phyloP scores from a whole-genome alignment of 2,888 invertebrate species.

The Agrypnus murinus region DNA sequence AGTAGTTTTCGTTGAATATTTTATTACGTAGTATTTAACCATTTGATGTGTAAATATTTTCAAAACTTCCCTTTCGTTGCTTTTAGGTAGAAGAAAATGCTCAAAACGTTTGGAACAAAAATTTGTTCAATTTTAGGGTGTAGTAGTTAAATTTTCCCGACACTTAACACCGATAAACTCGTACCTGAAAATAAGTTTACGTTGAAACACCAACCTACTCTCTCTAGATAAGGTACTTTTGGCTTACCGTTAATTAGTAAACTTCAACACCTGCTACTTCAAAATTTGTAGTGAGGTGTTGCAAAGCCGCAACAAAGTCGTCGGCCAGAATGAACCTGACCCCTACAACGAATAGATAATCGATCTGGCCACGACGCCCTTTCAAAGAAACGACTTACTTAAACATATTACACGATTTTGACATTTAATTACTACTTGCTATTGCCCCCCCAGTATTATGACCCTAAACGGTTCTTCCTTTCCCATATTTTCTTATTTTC shows the following conservation, averaged over 20 bases:
- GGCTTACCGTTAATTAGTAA: slow-evolving; percentile 29
- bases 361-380: slow-evolving; percentile 30
- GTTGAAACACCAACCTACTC: background rate
- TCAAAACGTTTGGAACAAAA: too few relatives aligned
- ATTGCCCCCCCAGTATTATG: too few relatives aligned
- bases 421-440: background rate
- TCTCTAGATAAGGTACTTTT: slow-evolving; percentile 1
- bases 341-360: slow-evolving; percentile 31
- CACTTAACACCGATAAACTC: too few relatives aligned
- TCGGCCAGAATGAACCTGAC: slow-evolving; percentile 29
- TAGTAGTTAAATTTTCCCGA: too few relatives aligned
- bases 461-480: too few relatives aligned
- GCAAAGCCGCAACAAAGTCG: slow-evolving; percentile 31
- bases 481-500: too few relatives aligned
- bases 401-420: background rate
- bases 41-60: too few relatives aligned
- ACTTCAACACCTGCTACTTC: slow-evolving; percentile 31
- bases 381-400: background rate
- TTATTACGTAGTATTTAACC: too few relatives aligned
- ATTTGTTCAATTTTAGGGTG: too few relatives aligned
- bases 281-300: slow-evolving; percentile 20
- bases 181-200: background rate
- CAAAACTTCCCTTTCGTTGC: too few relatives aligned
- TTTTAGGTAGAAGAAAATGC: too few relatives aligned
- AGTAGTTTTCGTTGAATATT: too few relatives aligned